Percentiles rank a stretch among this genome's conserved stretches.
phyloP scores from a whole-genome alignment of 2,888 invertebrate genomes.

The Busseola fusca region DNA sequence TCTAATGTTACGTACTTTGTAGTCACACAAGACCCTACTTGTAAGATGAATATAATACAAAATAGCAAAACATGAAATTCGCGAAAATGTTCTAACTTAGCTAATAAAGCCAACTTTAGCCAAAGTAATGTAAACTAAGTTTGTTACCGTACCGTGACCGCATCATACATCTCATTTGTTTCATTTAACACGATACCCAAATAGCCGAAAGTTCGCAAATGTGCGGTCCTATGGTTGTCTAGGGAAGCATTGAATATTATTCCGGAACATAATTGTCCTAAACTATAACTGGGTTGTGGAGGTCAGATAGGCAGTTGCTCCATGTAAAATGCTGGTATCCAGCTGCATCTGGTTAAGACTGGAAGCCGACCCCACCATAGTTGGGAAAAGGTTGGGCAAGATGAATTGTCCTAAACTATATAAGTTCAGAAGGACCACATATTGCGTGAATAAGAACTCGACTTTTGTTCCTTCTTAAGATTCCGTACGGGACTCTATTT shows the following conservation, averaged over 20 bases:
- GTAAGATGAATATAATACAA: constrained; percentile 25
- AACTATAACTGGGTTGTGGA: too few relatives aligned
- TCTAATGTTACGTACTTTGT: not conserved
- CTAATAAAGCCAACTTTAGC: constrained; percentile 41
- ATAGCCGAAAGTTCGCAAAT: constrained; percentile 39
- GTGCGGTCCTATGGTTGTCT: constrained; percentile 36
- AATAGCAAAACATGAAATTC: constrained; percentile 24
- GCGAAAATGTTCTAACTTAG: constrained; percentile 30
- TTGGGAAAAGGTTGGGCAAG: too few relatives aligned
- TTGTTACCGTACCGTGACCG: constrained; percentile 31
- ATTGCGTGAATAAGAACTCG: too few relatives aligned
- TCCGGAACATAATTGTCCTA: constrained; percentile 18
- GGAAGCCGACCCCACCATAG: too few relatives aligned
- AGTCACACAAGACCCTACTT: constrained; percentile 16
- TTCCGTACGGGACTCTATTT: too few relatives aligned
- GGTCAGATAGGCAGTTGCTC: too few relatives aligned
- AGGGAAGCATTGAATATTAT: constrained; percentile 45
- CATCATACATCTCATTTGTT: constrained; percentile 44
- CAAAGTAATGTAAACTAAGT: constrained; percentile 38
- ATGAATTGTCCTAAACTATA: constrained; percentile 15
- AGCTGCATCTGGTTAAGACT: too few relatives aligned
- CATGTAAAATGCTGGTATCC: too few relatives aligned
- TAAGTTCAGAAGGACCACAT: constrained; percentile 29
- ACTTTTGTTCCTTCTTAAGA: too few relatives aligned
- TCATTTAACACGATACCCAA: constrained; percentile 42